Evolutionary conservation across 23 tunicate species (phyloP).

Genomic region (Halocynthia roretzi): DNA sequence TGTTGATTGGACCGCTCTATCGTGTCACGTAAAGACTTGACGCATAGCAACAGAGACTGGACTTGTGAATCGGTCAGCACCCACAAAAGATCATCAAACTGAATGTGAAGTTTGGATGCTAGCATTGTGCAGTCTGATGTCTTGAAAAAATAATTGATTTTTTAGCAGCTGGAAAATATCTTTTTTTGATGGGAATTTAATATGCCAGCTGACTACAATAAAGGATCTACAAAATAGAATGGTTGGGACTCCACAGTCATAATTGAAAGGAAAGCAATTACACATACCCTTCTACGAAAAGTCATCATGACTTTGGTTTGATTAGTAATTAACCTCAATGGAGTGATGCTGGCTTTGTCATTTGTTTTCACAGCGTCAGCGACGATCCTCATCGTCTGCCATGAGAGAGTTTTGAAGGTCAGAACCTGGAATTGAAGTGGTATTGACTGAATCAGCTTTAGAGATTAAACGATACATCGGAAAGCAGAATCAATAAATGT

Average conservation of each 20-base stretch:
- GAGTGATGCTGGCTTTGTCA: conserved; percentile 32
- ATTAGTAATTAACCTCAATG: conserved; percentile 82
- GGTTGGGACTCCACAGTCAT: not conserved
- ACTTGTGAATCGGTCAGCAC: conserved; percentile 92
- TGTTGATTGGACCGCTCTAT: conserved; percentile 73
- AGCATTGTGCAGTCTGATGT: conserved; percentile 71
- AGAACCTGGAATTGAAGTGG: conserved; percentile 48
- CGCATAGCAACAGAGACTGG: conserved; percentile 86
- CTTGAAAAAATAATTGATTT: conserved; percentile 14
- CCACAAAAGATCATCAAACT: conserved; percentile 92
- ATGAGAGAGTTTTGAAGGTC: conserved; percentile 81
- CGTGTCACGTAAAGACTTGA: conserved; percentile 73
- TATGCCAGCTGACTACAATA: not conserved
- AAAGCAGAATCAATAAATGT: not conserved
- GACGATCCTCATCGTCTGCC: conserved; percentile 96
- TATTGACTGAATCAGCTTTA: not conserved
- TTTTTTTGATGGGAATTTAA: not conserved
- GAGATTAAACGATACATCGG: not conserved
- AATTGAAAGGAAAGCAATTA: too few species aligned
- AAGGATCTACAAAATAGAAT: not conserved
- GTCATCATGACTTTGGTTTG: conserved; percentile 50
- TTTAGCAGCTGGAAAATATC: not conserved
- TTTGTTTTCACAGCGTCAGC: conserved; percentile 32
- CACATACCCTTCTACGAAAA: conserved; percentile 68
- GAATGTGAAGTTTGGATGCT: conserved; percentile 53